Evolutionary conservation across 2,113 vertebrate species (phyloP), one percentile per base, ranked within the genome.

Genomic region (Macroglossus sobrinus): DNA sequence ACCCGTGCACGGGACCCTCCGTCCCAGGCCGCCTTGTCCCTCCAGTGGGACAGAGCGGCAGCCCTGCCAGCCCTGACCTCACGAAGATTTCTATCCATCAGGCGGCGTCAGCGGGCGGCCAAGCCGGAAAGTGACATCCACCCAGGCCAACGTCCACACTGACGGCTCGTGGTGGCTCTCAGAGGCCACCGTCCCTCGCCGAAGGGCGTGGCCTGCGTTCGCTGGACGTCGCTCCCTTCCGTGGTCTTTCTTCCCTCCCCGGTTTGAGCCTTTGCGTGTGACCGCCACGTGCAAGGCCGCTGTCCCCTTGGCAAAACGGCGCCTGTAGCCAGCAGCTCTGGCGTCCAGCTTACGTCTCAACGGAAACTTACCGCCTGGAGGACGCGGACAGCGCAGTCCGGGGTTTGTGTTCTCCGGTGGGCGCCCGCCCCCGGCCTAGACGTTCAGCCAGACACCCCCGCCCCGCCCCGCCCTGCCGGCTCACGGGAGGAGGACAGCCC

Each of bases 221-320:
- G 0, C 0, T 1, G 8, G 68, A 5, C 2, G 0, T 10, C 26
- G 2, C 28, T 50, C 64, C 81, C 74, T 24, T 5, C 14, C 74
- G 0, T 0, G 9, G 9, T 15, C 28, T 35, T 7, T 22, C 35
- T 38, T 11, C 47, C 40, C 59, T 45, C 53, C 82, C 7, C 2
- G 5, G 30, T 15, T 1, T 18, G 66, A 53, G 55, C 10, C 64
- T 24, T 16, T 11, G 1, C 0, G 14, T 0, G 9, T 8, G 71
- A 28, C 1, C 1, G 8, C 43, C 43, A 2, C 4, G 0, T 2
- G 24, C 18, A 15, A 87, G 82, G 24, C 61, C 10, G 13, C 1
- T 0, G 28, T 55, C 55, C 45, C 50, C 57, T 45, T 24, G 14
- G 53, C 33, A 68, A n/a, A 33, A 24, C 0, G 4, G 80, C 55